Conservation (phyloP, 2,797 vertebrate genomes). For the Phaenicophaeus curvirostris region DNA sequence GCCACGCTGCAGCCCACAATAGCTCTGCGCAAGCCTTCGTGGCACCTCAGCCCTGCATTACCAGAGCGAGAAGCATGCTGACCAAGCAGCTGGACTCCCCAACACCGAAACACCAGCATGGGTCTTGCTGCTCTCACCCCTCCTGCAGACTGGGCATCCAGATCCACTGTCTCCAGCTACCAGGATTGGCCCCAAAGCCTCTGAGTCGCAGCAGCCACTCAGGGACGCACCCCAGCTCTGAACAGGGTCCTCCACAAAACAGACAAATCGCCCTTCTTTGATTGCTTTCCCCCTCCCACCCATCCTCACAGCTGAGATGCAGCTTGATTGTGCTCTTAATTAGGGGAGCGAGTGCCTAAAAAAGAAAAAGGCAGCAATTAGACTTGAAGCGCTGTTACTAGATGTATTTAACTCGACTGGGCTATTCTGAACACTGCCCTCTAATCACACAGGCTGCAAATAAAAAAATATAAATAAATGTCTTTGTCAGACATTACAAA, state of each 20-base stretch:
- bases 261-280: background rate
- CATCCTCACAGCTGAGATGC: background rate
- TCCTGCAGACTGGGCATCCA: background rate
- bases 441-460: slow-evolving; percentile 41
- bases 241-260: background rate
- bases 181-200: background rate
- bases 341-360: slow-evolving; percentile 18
- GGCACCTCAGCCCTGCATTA: background rate
- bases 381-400: background rate
- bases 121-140: background rate
- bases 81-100: accelerated
- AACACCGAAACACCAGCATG: accelerated
- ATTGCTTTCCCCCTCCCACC: background rate
- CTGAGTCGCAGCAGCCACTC: background rate
- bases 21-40: accelerated
- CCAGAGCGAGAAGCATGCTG: accelerated
- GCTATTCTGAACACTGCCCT: slow-evolving; percentile 41
- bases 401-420: slow-evolving; percentile 7
- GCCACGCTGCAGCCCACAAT: background rate
- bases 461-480: slow-evolving; percentile 37
- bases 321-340: slow-evolving; percentile 38
- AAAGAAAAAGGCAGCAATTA: slow-evolving; percentile 48
- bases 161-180: background rate
- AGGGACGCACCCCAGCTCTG: accelerated
- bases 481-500: slow-evolving; percentile 44